These are phyloP conservation scores for Sarotherodon lohbergeri DNA, from an alignment of 2,113 vertebrate genomes.

Conservation along the genomic window DNA sequence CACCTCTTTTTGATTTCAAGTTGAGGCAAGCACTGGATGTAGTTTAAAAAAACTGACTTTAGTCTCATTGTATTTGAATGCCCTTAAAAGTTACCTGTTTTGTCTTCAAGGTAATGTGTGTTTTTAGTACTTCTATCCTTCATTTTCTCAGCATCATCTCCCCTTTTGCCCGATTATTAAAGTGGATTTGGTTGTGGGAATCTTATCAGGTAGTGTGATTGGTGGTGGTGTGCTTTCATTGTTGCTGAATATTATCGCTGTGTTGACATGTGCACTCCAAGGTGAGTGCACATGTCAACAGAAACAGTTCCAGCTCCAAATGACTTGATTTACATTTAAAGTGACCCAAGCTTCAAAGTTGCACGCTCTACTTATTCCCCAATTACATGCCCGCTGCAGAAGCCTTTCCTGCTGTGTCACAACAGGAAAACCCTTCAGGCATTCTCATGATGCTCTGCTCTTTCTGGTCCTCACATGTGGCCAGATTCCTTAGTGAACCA, in stretches of 20 bases:
- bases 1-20: neutral
- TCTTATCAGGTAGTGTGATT: neutral
- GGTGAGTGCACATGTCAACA: neutral
- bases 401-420: conserved; percentile 9
- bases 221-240: neutral
- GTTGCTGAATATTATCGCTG: neutral
- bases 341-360: conserved; percentile 16
- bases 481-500: neutral
- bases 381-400: neutral
- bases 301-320: neutral
- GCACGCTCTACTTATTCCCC: conserved; percentile 18
- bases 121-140: neutral
- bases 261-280: neutral
- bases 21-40: neutral
- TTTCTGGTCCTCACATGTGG: neutral
- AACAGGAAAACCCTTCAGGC: neutral
- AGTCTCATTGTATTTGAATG: neutral
- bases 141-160: neutral
- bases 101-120: neutral
- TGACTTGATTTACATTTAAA: conserved; percentile 31
- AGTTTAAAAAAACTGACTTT: neutral
- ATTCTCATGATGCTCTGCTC: neutral
- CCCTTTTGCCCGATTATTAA: neutral
- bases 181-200: neutral
- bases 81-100: neutral